Percentiles rank a stretch among this genome's conserved stretches.
phyloP scores from a whole-genome alignment of 2,113 vertebrate genomes.

The Hippocampus zosterae region DNA sequence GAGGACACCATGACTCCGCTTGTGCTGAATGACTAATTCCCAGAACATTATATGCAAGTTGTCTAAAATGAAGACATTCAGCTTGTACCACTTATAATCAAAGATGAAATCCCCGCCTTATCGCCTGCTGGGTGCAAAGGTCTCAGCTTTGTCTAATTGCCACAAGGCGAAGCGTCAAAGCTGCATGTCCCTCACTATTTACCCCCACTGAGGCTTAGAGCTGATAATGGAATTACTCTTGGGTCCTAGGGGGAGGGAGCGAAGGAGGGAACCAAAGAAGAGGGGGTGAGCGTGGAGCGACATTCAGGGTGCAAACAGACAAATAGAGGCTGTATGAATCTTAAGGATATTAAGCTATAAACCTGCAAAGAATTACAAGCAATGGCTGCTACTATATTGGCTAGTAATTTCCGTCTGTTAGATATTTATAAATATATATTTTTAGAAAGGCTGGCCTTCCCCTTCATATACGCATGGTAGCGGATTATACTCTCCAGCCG shows the following conservation, averaged over 20 bases:
- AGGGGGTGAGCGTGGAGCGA: constrained; percentile 20
- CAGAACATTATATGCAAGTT: constrained; percentile 32
- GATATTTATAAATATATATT: neutral
- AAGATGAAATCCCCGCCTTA: constrained; percentile 59
- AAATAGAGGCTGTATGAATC: constrained; percentile 3
- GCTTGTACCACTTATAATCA: constrained; percentile 53
- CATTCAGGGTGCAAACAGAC: constrained; percentile 27
- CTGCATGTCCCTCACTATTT: constrained; percentile 63
- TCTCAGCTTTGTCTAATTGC: constrained; percentile 67
- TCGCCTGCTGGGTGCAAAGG: constrained; percentile 49
- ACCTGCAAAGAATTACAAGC: neutral
- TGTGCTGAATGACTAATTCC: constrained; percentile 46
- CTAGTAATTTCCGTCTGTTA: neutral
- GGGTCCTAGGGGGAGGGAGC: constrained; percentile 49
- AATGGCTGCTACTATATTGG: no score
- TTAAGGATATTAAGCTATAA: no score
- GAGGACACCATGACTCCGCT: constrained; percentile 50
- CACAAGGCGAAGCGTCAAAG: constrained; percentile 52
- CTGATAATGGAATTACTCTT: constrained; percentile 72
- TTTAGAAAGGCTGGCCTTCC: no score
- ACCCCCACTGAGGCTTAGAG: constrained; percentile 60
- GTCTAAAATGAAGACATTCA: constrained; percentile 54
- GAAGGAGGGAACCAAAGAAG: constrained; percentile 32
- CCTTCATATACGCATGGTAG: neutral
- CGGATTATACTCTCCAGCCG: neutral